phyloP scores from a whole-genome alignment of 2,797 vertebrate species.

The Hafferia zeledoni region DNA sequence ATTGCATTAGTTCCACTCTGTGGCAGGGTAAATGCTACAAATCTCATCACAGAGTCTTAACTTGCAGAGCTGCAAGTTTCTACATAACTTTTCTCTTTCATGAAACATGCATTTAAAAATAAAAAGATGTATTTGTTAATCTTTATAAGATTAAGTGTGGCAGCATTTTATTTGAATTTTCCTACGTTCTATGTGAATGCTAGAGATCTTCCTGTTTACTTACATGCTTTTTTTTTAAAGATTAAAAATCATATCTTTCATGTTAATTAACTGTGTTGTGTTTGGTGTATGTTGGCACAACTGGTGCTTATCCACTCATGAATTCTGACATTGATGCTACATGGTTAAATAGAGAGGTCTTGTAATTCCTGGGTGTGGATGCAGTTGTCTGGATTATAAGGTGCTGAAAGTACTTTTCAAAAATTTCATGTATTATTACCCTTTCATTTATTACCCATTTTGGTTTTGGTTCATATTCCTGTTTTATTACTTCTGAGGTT shows the following conservation, averaged over 20 bases:
- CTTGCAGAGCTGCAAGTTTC: conserved; percentile 7
- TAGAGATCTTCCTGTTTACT: background rate
- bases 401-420: background rate
- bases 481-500: background rate
- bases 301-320: background rate
- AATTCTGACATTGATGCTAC: background rate
- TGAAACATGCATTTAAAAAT: background rate
- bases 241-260: background rate
- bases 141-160: background rate
- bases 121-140: background rate
- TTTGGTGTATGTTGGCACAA: background rate
- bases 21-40: background rate
- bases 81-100: background rate
- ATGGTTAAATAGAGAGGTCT: background rate
- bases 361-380: background rate
- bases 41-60: background rate
- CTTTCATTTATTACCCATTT: background rate
- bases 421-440: background rate
- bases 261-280: background rate
- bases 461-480: background rate
- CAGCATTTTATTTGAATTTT: background rate
- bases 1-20: conserved; percentile 17
- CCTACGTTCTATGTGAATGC: accelerated
- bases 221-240: background rate
- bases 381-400: background rate